Evolutionary conservation across 1,140 invertebrate genomes (phyloP), one percentile per base, ranked within the genome.

Genomic region (Drosophila murphyi): DNA sequence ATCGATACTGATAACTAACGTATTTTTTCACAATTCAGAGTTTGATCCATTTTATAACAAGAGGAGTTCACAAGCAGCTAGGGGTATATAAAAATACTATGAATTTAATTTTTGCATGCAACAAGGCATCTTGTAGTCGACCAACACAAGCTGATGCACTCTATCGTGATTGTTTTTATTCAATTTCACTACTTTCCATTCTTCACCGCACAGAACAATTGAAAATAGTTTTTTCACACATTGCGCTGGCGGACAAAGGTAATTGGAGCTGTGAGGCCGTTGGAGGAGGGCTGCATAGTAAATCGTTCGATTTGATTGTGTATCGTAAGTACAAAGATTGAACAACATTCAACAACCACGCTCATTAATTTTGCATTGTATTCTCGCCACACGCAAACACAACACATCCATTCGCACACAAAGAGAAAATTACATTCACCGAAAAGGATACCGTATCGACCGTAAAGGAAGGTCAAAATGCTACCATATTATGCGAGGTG

Each of bases 361-460:
- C 74, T 85, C 86, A 89, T 89, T 88, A 87, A 88, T 88, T 74
- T 87, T 83, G 70, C 63, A 88, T 87, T 87, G 83, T 80, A 63
- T 90, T 79, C 52, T 61, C 41, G 12, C 2, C 60, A 8, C 6
- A 37, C 56, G 34, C 10, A 63, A 41, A 50, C 12, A 31, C 43
- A 32, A 43, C 10, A 43, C 39, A 41, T 20, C 20, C 39, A 41
- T 41, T 10, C 39, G 8, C 3, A 28, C 60, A 50, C 39, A 54
- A 76, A 93, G 93, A 93, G 72, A 92, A 91, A 79, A 93, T 93
- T 71, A 90, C 91, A 31, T 94, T 94, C 76, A 80, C 91, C 51
- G 93, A 94, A 68, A 93, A 93, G 20, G 90, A 90, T 37, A 82
- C 83, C 5, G 81, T 92, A 4, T 92, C 83, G 72, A 93, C 91